Percentiles rank a stretch among this genome's conserved stretches.
Conservation (phyloP, 2,888 invertebrate species). For the Chaitophorus viminalis region DNA sequence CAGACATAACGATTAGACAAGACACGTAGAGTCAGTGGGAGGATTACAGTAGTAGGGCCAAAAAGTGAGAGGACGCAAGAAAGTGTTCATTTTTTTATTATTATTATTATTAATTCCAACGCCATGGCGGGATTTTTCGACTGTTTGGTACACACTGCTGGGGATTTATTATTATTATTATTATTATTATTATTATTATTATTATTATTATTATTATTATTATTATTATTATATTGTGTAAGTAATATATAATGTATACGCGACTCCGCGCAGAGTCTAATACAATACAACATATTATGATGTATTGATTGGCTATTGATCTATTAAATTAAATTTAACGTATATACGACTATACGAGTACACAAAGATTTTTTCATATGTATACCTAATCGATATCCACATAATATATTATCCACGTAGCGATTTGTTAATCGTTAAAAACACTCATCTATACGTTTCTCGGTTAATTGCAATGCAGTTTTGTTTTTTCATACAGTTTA, state of each 20-base stretch:
- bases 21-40: constrained; percentile 45
- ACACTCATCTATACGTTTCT: too few relatives aligned
- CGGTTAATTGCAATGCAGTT: too few relatives aligned
- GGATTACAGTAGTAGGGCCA: constrained; percentile 54
- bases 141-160: constrained; percentile 27
- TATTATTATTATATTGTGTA: constrained; percentile 17
- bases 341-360: too few relatives aligned
- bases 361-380: background rate
- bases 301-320: background rate
- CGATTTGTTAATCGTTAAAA: too few relatives aligned
- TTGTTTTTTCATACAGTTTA: too few relatives aligned
- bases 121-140: constrained; percentile 9
- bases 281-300: background rate
- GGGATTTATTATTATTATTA: constrained; percentile 6
- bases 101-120: background rate
- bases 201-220: too few relatives aligned
- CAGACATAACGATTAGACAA: constrained; percentile 49
- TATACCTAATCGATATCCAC: too few relatives aligned
- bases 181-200: too few relatives aligned
- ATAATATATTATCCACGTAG: too few relatives aligned
- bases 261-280: background rate
- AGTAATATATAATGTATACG: background rate
- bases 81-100: constrained; percentile 41
- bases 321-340: constrained; percentile 14
- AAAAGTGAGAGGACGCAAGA: constrained; percentile 61